Percentiles rank a stretch among this genome's conserved stretches.
Evolutionary conservation across 2,888 invertebrate genomes (phyloP).

Genomic region (Amaurobius ferox): DNA sequence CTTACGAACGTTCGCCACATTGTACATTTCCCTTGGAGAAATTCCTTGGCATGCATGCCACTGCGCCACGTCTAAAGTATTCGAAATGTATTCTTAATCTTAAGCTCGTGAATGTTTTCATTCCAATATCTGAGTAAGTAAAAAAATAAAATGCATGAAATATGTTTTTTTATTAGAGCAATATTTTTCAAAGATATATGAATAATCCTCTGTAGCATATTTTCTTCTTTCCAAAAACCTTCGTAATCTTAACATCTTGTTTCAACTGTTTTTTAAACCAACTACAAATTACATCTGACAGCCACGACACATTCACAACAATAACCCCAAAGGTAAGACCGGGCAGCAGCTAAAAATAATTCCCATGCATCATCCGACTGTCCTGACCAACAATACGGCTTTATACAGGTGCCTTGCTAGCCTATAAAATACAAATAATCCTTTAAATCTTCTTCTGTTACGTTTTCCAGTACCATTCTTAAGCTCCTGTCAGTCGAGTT

Average conservation of each 20-base stretch:
- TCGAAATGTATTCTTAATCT: too few relatives aligned
- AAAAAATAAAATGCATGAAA: too few relatives aligned
- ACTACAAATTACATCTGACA: not conserved
- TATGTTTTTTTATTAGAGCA: too few relatives aligned
- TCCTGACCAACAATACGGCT: not conserved
- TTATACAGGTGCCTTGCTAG: not conserved
- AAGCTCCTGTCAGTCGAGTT: conserved; percentile 21
- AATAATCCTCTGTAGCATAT: not conserved
- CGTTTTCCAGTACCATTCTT: not conserved
- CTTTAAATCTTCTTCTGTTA: not conserved
- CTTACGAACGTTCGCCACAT: too few relatives aligned
- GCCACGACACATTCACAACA: not conserved
- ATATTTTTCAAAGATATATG: too few relatives aligned
- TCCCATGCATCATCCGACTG: not conserved
- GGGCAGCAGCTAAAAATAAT: not conserved
- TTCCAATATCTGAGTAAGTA: too few relatives aligned
- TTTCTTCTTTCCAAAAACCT: not conserved
- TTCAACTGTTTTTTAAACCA: not conserved
- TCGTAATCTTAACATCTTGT: not conserved
- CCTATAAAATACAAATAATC: conserved; percentile 3
- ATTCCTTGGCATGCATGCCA: too few relatives aligned
- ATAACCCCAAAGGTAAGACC: not conserved
- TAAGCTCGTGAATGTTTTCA: too few relatives aligned
- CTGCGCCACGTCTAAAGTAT: too few relatives aligned
- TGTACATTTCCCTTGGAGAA: too few relatives aligned